These are phyloP conservation scores for Crotalus tigris DNA, from an alignment of 2,113 vertebrate species.

Conservation along the genomic window DNA sequence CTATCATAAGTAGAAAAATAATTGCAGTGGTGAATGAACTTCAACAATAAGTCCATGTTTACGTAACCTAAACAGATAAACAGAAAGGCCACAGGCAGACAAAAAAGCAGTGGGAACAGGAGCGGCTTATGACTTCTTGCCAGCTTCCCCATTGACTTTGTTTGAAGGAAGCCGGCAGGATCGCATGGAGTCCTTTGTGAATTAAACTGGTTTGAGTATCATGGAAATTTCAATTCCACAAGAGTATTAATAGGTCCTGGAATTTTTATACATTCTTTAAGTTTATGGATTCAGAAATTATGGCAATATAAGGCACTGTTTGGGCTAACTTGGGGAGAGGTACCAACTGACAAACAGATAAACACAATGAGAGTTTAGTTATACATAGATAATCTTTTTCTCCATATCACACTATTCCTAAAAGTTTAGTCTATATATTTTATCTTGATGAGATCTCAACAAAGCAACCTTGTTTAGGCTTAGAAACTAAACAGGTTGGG, in stretches of 20 bases:
- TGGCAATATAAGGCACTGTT: background rate
- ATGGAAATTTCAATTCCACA: background rate
- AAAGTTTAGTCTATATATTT: background rate
- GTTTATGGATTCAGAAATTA: background rate
- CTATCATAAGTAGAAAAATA: background rate
- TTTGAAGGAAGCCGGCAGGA: background rate
- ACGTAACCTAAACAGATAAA: background rate
- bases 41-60: background rate
- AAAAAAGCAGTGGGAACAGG: background rate
- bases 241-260: background rate
- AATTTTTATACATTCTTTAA: background rate
- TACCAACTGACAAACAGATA: background rate
- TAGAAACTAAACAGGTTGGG: background rate
- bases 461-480: background rate
- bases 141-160: background rate
- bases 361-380: background rate
- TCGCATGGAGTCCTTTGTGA: background rate
- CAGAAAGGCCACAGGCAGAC: background rate
- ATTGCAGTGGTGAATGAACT: background rate
- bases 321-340: background rate
- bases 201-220: background rate
- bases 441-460: background rate
- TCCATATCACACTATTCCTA: background rate
- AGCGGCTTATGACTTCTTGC: background rate
- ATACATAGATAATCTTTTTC: background rate